Percentiles rank a stretch among this genome's conserved stretches.
Evolutionary conservation across 2,113 vertebrate species (phyloP).

Genomic region (Mustela lutreola): DNA sequence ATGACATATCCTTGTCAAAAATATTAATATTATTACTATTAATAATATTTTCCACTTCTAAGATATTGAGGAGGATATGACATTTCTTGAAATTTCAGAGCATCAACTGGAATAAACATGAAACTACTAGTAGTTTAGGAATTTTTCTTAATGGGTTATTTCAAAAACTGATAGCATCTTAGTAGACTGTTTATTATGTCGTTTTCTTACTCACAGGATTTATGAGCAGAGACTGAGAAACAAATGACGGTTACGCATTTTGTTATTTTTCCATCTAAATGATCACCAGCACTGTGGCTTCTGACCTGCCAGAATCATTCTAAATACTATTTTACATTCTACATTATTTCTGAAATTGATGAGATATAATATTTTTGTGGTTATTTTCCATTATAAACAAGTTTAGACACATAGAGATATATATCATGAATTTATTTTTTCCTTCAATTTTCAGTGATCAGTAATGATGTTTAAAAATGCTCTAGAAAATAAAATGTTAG

Average conservation of each 20-base stretch:
- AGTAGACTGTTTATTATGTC: background rate
- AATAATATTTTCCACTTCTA: background rate
- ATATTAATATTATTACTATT: background rate
- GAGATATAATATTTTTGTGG: background rate
- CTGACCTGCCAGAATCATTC: background rate
- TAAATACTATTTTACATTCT: background rate
- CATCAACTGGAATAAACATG: background rate
- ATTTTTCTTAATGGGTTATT: background rate
- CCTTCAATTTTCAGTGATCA: constrained; percentile 30
- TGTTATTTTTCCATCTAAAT: background rate
- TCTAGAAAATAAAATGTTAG: background rate
- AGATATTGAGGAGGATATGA: background rate
- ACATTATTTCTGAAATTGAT: background rate
- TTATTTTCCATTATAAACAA: background rate
- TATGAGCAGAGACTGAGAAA: background rate
- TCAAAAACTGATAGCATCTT: background rate
- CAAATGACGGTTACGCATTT: background rate
- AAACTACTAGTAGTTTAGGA: background rate
- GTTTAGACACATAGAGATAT: background rate
- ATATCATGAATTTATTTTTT: background rate
- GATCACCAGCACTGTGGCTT: background rate
- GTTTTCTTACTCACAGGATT: background rate
- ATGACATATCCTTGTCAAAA: background rate
- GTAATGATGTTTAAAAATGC: background rate
- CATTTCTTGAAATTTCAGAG: background rate